Evolutionary conservation across 2,888 invertebrate genomes (phyloP).

Genomic region (Embidobia sp.): DNA sequence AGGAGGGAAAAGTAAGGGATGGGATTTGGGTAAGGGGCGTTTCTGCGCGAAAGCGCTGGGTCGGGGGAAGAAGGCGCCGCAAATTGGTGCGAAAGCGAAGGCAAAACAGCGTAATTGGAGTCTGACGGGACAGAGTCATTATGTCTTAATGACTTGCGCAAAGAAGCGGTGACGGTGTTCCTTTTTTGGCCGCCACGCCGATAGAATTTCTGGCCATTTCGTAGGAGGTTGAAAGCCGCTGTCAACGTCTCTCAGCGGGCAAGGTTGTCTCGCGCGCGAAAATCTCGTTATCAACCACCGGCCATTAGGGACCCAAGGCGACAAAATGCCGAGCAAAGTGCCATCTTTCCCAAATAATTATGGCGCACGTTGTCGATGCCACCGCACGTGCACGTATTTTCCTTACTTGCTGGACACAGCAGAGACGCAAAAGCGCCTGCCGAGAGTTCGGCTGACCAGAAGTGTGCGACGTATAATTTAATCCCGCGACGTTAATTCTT

Average conservation of each 20-base stretch:
- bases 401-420: conserved; percentile 69
- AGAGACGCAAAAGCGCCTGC: conserved; percentile 47
- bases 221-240: conserved; percentile 80
- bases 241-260: conserved; percentile 81
- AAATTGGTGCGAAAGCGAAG: too few species aligned
- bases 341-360: conserved; percentile 81
- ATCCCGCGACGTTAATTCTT: conserved; percentile 69
- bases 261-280: conserved; percentile 77
- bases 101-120: background rate
- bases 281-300: conserved; percentile 81
- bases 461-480: conserved; percentile 65
- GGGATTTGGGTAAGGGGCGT: too few species aligned
- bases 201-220: conserved; percentile 57
- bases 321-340: conserved; percentile 81
- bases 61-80: too few species aligned
- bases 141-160: conserved; percentile 52
- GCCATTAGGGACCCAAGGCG: conserved; percentile 81
- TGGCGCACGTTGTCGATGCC: conserved; percentile 76
- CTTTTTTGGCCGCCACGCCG: conserved; percentile 44
- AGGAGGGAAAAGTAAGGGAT: too few species aligned
- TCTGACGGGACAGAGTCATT: conserved; percentile 10
- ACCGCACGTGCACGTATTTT: conserved; percentile 70
- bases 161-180: conserved; percentile 30
- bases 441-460: conserved; percentile 51
- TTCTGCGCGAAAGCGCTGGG: too few species aligned